phyloP scores from a whole-genome alignment of 2,888 invertebrate species.

The Polymixis lichenea region DNA sequence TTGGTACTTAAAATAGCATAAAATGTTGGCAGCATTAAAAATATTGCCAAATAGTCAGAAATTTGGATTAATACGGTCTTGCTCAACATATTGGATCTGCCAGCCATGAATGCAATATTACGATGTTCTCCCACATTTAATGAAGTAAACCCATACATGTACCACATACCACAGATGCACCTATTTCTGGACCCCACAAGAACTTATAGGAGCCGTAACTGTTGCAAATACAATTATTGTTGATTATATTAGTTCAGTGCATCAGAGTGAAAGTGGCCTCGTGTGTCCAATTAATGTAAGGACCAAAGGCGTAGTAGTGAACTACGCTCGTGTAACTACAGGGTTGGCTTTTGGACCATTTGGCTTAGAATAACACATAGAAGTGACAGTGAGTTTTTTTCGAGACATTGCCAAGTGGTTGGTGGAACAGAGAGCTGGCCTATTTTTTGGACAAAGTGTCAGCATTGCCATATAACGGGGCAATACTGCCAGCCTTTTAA shows the following conservation, averaged over 20 bases:
- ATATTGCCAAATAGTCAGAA: no score
- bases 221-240: conserved; percentile 28
- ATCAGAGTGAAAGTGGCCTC: conserved; percentile 2
- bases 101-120: neutral
- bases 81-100: no score
- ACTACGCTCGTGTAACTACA: neutral
- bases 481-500: no score
- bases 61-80: no score
- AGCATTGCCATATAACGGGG: no score
- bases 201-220: neutral
- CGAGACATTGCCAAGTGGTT: no score
- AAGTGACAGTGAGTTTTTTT: no score
- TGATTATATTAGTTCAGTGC: conserved; percentile 35
- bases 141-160: neutral
- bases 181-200: neutral
- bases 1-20: no score
- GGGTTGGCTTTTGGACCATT: neutral
- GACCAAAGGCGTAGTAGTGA: neutral
- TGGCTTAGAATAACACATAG: neutral
- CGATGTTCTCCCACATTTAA: neutral
- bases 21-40: no score
- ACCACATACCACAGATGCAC: no score
- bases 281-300: neutral
- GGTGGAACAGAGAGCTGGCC: no score
- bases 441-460: no score